These are phyloP conservation scores for Hirtodrosophila duncani DNA, from an alignment of 2,888 invertebrate species.

Conservation along the genomic window DNA sequence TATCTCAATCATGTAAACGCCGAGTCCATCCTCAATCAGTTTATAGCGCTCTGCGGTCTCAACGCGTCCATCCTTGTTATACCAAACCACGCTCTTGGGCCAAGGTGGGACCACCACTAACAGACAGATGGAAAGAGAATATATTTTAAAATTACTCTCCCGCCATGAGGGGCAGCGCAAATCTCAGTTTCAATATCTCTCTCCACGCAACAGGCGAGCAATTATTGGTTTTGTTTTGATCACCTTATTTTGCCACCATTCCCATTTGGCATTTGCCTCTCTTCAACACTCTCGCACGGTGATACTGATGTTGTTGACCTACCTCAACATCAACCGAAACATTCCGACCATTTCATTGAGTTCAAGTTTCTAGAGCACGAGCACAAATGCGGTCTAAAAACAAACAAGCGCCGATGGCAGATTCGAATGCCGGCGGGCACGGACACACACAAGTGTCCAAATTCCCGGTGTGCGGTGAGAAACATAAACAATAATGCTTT, in stretches of 20 bases:
- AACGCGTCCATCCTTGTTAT: slow-evolving; percentile 89
- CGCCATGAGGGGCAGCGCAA: no score
- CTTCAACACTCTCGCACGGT: no score
- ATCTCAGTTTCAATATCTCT: slow-evolving; percentile 5
- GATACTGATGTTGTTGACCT: slow-evolving; percentile 70
- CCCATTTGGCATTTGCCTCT: slow-evolving; percentile 25
- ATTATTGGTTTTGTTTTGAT: slow-evolving; percentile 67
- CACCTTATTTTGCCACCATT: slow-evolving; percentile 34
- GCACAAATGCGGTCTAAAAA: slow-evolving; percentile 33
- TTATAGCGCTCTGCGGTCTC: slow-evolving; percentile 86
- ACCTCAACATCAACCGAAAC: slow-evolving; percentile 64
- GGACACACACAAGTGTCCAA: slow-evolving; percentile 40
- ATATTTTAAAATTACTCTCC: slow-evolving; percentile 14
- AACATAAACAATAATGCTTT: slow-evolving; percentile 46
- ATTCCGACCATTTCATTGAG: slow-evolving; percentile 64
- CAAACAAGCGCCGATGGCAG: slow-evolving; percentile 33
- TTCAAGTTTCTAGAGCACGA: slow-evolving; percentile 75
- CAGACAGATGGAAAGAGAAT: neutral
- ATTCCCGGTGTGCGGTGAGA: slow-evolving; percentile 22
- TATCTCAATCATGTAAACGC: slow-evolving; percentile 88
- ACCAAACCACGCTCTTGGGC: slow-evolving; percentile 91
- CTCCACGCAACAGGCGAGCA: slow-evolving; percentile 24
- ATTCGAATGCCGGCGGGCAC: slow-evolving; percentile 2
- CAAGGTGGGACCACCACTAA: slow-evolving; percentile 90
- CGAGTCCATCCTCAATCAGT: slow-evolving; percentile 88